Evolutionary conservation across 2,888 invertebrate genomes (phyloP), one percentile per base, ranked within the genome.

Genomic region (Poecilus cupreus): DNA sequence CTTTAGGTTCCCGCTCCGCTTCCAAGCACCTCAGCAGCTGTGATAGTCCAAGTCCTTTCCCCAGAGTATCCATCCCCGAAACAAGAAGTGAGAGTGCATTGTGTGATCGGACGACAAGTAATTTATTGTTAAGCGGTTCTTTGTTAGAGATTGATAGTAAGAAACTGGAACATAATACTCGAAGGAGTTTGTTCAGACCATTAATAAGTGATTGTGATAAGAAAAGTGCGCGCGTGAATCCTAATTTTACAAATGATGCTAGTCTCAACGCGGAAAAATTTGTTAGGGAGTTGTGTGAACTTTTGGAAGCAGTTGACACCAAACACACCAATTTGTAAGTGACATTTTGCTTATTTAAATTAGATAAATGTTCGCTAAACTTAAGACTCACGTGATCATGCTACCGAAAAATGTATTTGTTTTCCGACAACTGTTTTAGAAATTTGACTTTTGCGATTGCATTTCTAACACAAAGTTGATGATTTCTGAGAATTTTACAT

Each of bases 241-340:
- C 80, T 80, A 72, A 46, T 78, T 78, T 39, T 51, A 82, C 70
- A 80, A 81, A 81, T 80, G 83, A 84, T 78, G 83, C 84, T 72
- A 85, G 84, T 82, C 81, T 83, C 79, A 70, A 86, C 11, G 90
- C 90, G 11, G 90, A 91, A 83, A 88, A 88, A 76, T 92, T 91
- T 84, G 88, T 92, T 80, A 89, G 89, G 72, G 91, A 91, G 80
- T 88, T 96, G 83, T 95, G 94, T 85, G 91, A 93, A 60, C 90
- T 95, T 22, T 88, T 96, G 11, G 91, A 94, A 49, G 90, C 92
- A 60, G 92, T 94, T 39, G 97, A 97, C 87, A 95, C 95, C 26
- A 97, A 97, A 89, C 93, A 93, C 84, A 96, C 96, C 6, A 96
- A 97, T 89, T 97, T 97, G 97, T 97, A 90, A 94, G 96, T 93